Evolutionary conservation across 2,888 invertebrate species (phyloP).

Genomic region (Hirudinaria manillensis): DNA sequence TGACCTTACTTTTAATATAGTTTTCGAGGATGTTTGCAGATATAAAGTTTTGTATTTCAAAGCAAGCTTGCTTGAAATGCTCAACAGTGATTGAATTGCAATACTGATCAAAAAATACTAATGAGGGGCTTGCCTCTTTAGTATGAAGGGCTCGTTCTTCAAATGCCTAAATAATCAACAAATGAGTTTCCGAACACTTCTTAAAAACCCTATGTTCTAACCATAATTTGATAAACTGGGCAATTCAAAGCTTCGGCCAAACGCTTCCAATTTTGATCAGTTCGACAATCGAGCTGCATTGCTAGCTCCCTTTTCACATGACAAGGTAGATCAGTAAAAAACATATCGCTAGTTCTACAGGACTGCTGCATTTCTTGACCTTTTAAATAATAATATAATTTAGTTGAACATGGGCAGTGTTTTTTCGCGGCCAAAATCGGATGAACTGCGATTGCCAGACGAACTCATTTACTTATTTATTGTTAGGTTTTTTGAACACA

Average conservation of each 20-base stretch:
- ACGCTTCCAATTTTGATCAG: slow-evolving; percentile 3
- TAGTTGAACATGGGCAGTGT: too few species aligned
- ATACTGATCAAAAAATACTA: slow-evolving; percentile 15
- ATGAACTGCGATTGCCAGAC: too few species aligned
- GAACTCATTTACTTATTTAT: too few species aligned
- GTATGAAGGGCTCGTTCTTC: slow-evolving; percentile 1
- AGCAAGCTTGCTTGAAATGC: not conserved
- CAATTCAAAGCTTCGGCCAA: slow-evolving; percentile 9
- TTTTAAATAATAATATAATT: too few species aligned
- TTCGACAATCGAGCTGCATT: slow-evolving; percentile 1
- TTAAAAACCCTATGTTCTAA: not conserved
- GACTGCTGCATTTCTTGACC: too few species aligned
- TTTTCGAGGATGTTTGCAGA: not conserved
- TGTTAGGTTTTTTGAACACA: too few species aligned
- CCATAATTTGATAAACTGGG: not conserved
- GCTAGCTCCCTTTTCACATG: not conserved
- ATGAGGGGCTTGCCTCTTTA: slow-evolving; percentile 6
- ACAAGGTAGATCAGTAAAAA: not conserved
- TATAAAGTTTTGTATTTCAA: not conserved
- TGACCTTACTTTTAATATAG: not conserved
- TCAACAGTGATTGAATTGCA: not conserved
- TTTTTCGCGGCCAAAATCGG: too few species aligned
- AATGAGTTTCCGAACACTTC: not conserved
- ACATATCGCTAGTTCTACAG: too few species aligned
- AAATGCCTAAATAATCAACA: not conserved